Evolutionary conservation across 2,113 vertebrate genomes (phyloP), one percentile per base, ranked within the genome.

Genomic region (Vulpes lagopus): DNA sequence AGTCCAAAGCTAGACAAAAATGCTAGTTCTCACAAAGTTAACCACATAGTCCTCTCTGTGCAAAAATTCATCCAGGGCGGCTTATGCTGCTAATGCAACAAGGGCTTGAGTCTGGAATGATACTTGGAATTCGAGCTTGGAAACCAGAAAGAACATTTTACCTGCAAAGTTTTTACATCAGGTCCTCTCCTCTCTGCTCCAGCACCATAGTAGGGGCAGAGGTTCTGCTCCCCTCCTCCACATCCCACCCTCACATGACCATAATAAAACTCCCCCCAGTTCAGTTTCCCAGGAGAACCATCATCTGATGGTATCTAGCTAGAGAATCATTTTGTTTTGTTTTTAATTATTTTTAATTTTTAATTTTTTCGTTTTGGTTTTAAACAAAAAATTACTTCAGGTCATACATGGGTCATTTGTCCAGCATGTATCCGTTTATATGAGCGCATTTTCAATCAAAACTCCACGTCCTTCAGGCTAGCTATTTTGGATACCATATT

Each of bases 381-480:
- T 95, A 94, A 96, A 96, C 87, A 76, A 51, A 97, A 35, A 95
- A 84, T 92, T 43, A 73, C 71, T 90, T 95, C 89, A 73, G 32
- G 22, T 96, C 91, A 94, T 84, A 89, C 23, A 53, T 1, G 53
- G 69, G 74, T 95, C 89, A 27, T 78, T 95, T 96, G 86, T 89
- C 85, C 94, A 96, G 65, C 55, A 92, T 35, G 11, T 67, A 65
- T 69, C 62, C 1, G 17, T 78, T 95, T 93, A n/a, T 49, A 32
- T 11, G 64, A 95, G n/a, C 81, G 22, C 11, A 55, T 94, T 87
- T 97, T 91, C 73, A 85, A 80, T 95, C 71, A 90, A 84, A 97
- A 89, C 32, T 65, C 53, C 17, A n/a, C 8, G 16, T 80, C 53
- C 57, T 74, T 69, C 43, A 12, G 91, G 62, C 83, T 79, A 59